These are phyloP conservation scores for Carabus problematicus DNA, from an alignment of 2,888 invertebrate genomes.

Conservation along the genomic window DNA sequence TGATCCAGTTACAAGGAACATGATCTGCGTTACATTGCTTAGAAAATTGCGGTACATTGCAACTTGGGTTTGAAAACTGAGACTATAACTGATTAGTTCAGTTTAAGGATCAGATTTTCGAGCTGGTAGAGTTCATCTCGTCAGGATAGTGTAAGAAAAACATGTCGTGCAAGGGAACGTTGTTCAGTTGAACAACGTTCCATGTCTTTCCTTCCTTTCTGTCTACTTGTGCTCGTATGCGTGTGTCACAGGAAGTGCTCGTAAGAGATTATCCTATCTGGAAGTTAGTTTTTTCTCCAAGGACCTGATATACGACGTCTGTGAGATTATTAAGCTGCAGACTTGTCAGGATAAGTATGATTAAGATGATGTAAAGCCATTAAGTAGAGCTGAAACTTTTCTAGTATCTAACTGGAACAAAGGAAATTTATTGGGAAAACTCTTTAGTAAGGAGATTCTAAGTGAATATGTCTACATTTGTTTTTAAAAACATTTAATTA, in stretches of 20 bases:
- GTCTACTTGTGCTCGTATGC: no score
- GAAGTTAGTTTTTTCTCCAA: neutral
- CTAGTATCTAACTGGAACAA: conserved; percentile 6
- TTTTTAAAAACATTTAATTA: neutral
- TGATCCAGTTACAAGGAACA: no score
- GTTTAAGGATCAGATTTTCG: no score
- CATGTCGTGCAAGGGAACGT: no score
- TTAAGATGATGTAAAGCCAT: conserved; percentile 42
- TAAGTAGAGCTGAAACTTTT: conserved; percentile 29
- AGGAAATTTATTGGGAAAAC: conserved; percentile 3
- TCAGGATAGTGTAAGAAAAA: no score
- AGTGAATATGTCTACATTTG: neutral
- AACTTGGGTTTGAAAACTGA: no score
- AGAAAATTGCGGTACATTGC: no score
- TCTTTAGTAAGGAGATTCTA: conserved; percentile 21
- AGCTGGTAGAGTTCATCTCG: no score
- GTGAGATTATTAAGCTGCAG: conserved; percentile 29
- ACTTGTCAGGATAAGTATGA: conserved; percentile 40
- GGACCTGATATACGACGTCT: conserved; percentile 10
- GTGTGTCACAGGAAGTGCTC: neutral
- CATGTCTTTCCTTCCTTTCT: no score
- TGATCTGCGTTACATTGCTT: no score
- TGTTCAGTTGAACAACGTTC: no score
- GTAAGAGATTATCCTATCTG: conserved; percentile 17
- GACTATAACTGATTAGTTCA: no score